Percentiles rank a stretch among this genome's conserved stretches.
These are phyloP conservation scores for Oplegnathus fasciatus DNA, from an alignment of 2,113 vertebrate species.

Conservation along the genomic window DNA sequence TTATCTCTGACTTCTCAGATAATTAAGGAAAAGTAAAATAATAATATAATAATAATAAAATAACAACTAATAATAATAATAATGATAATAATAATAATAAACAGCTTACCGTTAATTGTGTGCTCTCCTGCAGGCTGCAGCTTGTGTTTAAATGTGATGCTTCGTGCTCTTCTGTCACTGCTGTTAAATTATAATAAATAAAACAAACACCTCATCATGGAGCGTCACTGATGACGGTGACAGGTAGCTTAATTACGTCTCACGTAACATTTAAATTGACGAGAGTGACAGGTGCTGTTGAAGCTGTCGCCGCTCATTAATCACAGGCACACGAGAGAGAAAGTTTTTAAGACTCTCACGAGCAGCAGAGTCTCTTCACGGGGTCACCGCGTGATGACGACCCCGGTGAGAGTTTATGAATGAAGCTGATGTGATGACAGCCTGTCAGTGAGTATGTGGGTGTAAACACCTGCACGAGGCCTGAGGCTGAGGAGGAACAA, in stretches of 20 bases:
- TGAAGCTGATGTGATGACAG: slow-evolving; percentile 53
- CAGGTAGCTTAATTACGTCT: slow-evolving; percentile 15
- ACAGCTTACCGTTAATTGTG: slow-evolving; percentile 21
- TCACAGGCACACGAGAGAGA: background rate
- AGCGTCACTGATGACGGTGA: slow-evolving; percentile 15
- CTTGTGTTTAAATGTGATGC: slow-evolving; percentile 9
- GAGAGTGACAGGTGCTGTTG: slow-evolving; percentile 46
- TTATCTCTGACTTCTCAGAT: background rate
- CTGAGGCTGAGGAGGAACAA: background rate
- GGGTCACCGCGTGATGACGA: slow-evolving; percentile 18
- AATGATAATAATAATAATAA: background rate
- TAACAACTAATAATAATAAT: background rate
- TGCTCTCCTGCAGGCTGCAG: slow-evolving; percentile 24
- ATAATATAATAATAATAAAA: background rate
- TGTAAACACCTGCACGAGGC: slow-evolving; percentile 5
- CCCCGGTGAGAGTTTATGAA: slow-evolving; percentile 36
- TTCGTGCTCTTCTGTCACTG: slow-evolving; percentile 11
- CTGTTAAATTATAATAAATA: background rate
- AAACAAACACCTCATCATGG: slow-evolving; percentile 1
- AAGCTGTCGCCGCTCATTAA: slow-evolving; percentile 43
- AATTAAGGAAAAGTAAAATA: background rate
- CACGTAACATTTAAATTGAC: slow-evolving; percentile 7
- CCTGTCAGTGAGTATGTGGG: slow-evolving; percentile 6
- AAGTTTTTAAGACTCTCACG: background rate
- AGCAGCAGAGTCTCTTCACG: background rate